These are phyloP conservation scores for Mionectes olivaceus DNA, from an alignment of 2,797 vertebrate genomes.

Conservation along the genomic window DNA sequence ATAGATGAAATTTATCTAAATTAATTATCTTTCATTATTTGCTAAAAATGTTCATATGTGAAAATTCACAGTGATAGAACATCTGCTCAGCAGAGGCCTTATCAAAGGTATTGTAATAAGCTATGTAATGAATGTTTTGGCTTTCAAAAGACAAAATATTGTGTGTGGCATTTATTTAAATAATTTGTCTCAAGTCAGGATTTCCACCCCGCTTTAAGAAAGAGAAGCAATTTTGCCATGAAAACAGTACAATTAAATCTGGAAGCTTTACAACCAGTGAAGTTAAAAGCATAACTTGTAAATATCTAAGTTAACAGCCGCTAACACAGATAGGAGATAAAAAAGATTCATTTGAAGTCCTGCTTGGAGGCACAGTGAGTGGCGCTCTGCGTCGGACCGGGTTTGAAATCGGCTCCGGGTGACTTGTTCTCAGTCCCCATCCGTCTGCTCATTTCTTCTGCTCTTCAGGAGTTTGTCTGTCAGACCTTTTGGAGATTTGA, in stretches of 20 bases:
- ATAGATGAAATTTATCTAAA: conserved; percentile 1
- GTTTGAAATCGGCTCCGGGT: neutral
- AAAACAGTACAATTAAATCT: neutral
- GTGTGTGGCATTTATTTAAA: neutral
- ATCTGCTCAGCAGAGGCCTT: conserved; percentile 21
- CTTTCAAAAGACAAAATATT: conserved; percentile 25
- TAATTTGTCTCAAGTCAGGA: neutral
- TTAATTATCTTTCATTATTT: conserved; percentile 14
- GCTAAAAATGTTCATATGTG: neutral
- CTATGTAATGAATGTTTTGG: neutral
- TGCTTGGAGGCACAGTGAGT: neutral
- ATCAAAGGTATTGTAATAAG: conserved; percentile 34
- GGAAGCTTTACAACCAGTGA: neutral
- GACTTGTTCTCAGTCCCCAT: neutral
- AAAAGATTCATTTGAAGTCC: neutral
- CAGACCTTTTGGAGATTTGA: neutral
- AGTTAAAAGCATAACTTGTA: neutral
- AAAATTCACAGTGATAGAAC: neutral
- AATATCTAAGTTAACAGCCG: neutral
- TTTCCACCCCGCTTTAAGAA: neutral
- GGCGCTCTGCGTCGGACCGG: fast-evolving
- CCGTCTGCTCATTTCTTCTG: neutral
- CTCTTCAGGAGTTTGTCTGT: neutral
- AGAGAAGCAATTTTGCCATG: neutral
- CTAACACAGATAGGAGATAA: neutral